These are phyloP conservation scores for Neodiprion virginianus DNA, from an alignment of 1,140 invertebrate genomes.

Conservation along the genomic window DNA sequence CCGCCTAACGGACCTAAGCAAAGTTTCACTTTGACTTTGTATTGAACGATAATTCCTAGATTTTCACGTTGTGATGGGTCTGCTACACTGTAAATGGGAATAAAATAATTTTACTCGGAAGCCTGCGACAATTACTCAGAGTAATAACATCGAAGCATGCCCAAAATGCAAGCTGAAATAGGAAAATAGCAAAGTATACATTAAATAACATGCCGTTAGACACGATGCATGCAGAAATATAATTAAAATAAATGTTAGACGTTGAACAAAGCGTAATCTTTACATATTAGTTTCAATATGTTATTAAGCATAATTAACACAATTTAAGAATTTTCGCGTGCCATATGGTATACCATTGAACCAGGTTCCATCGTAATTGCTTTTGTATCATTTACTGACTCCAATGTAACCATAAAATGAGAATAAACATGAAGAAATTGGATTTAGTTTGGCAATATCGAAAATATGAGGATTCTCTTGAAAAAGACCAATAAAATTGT, in stretches of 20 bases:
- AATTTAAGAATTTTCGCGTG: no score
- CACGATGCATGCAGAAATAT: neutral
- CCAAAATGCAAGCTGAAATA: constrained; percentile 10
- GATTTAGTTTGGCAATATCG: no score
- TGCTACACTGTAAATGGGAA: constrained; percentile 72
- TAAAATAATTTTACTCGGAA: neutral
- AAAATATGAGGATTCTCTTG: no score
- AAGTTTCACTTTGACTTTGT: constrained; percentile 98
- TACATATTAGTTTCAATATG: no score
- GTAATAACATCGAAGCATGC: neutral
- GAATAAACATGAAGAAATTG: no score
- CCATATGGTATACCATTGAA: no score
- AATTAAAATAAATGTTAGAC: neutral
- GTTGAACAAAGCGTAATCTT: no score
- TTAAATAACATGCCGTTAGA: constrained; percentile 1
- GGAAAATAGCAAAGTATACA: neutral
- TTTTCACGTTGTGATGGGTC: constrained; percentile 92
- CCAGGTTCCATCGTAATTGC: no score
- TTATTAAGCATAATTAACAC: no score
- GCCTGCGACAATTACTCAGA: constrained; percentile 6
- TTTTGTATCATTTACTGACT: no score
- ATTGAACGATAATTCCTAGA: constrained; percentile 98
- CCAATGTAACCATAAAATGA: no score
- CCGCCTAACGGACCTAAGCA: constrained; percentile 93
- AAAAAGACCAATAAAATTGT: no score